phyloP scores from a whole-genome alignment of 2,113 vertebrate genomes.

The Xenopus laevis region DNA sequence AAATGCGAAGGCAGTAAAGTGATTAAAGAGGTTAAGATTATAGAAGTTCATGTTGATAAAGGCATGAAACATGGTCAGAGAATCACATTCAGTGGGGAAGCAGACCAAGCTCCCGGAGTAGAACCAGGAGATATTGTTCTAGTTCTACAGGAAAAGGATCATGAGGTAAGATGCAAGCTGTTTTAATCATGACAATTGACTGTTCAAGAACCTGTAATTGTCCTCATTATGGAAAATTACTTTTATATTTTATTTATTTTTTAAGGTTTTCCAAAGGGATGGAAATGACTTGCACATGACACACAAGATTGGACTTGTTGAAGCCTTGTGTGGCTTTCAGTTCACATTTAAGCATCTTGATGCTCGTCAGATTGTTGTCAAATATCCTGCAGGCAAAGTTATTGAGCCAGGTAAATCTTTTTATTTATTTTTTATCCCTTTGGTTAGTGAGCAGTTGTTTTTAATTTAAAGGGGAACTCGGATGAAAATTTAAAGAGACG shows the following conservation, averaged over 20 bases:
- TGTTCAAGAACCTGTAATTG: no score
- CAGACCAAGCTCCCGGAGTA: slow-evolving; percentile 92
- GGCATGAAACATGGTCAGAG: slow-evolving; percentile 98
- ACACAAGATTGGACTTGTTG: slow-evolving; percentile 92
- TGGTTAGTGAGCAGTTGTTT: no score
- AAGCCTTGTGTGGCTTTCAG: slow-evolving; percentile 95
- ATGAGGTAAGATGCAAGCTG: slow-evolving; percentile 74
- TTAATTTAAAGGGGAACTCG: no score
- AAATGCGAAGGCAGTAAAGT: slow-evolving; percentile 98
- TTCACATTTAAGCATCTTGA: slow-evolving; percentile 93
- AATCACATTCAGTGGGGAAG: slow-evolving; percentile 95
- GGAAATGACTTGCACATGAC: slow-evolving; percentile 93
- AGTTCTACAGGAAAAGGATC: slow-evolving; percentile 92
- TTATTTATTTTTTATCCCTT: no score
- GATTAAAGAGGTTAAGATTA: slow-evolving; percentile 94
- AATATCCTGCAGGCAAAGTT: slow-evolving; percentile 94
- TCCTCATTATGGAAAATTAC: no score
- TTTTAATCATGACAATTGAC: no score
- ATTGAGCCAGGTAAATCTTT: slow-evolving; percentile 97
- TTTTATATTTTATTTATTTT: slow-evolving; percentile 28
- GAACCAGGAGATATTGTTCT: slow-evolving; percentile 96
- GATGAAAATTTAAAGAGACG: no score
- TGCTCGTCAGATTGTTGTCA: slow-evolving; percentile 90
- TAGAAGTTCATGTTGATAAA: slow-evolving; percentile 98
- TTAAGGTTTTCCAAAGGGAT: slow-evolving; percentile 78